Percentiles rank a stretch among this genome's conserved stretches.
Evolutionary conservation across 2,113 vertebrate genomes (phyloP).

Genomic region (Stomatorhinus ivindoensis): DNA sequence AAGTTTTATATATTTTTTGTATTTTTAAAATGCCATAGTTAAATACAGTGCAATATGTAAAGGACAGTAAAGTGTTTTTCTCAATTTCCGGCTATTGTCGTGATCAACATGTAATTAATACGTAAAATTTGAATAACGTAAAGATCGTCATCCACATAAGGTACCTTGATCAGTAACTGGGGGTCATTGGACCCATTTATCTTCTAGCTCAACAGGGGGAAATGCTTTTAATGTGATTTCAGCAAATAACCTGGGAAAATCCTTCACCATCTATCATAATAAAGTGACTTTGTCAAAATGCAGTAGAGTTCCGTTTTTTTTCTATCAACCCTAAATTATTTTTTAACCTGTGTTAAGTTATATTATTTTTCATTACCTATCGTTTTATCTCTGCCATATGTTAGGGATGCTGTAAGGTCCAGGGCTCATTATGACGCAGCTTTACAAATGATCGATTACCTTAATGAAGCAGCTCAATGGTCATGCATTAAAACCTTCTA

Average conservation of each 20-base stretch:
- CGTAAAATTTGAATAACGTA: not conserved
- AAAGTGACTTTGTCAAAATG: conserved; percentile 17
- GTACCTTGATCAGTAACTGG: not conserved
- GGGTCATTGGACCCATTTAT: not conserved
- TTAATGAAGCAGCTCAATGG: not conserved
- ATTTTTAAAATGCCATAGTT: not conserved
- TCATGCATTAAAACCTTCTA: not conserved
- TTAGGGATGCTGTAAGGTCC: not conserved
- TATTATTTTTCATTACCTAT: not conserved
- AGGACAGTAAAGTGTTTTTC: not conserved
- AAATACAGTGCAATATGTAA: not conserved
- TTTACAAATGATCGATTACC: not conserved
- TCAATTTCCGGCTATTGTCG: not conserved
- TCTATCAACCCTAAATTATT: conserved; percentile 3
- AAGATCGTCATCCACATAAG: not conserved
- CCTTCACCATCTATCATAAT: conserved; percentile 7
- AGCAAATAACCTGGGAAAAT: conserved; percentile 6
- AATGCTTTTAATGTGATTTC: conserved; percentile 12
- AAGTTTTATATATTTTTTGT: not conserved
- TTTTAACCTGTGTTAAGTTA: not conserved
- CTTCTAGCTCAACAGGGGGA: not conserved
- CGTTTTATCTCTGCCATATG: not conserved
- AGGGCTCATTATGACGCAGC: not conserved
- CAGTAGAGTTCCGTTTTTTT: not conserved
- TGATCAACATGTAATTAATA: not conserved